phyloP scores from a whole-genome alignment of 2,113 vertebrate genomes.

The Melospiza georgiana region DNA sequence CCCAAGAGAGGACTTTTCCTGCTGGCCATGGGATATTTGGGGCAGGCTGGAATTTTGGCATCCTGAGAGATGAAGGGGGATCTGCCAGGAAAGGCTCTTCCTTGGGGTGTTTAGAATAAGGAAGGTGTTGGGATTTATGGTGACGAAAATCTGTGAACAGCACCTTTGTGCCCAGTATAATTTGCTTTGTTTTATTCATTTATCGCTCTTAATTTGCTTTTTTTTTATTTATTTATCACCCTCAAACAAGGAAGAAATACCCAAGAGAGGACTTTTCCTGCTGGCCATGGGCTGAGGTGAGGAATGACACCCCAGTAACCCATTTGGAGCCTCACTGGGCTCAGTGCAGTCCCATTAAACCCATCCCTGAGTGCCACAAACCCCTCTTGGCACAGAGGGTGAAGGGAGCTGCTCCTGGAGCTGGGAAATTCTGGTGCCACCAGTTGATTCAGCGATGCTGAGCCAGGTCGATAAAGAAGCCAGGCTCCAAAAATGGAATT shows the following conservation, averaged over 20 bases:
- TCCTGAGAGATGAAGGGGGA: background rate
- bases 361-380: background rate
- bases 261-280: background rate
- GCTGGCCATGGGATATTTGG: background rate
- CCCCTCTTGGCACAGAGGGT: accelerated
- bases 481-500: slow-evolving; percentile 2
- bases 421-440: background rate
- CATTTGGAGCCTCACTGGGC: accelerated
- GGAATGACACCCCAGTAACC: background rate
- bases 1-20: no score
- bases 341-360: accelerated
- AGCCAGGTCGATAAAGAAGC: background rate
- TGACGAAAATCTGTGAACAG: accelerated
- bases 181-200: background rate
- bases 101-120: background rate
- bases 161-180: accelerated
- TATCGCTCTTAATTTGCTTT: background rate
- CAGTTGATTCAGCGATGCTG: background rate
- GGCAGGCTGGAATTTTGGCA: background rate
- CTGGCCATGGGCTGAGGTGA: background rate
- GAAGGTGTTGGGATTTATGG: background rate
- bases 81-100: background rate
- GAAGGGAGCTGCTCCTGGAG: background rate
- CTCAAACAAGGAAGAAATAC: background rate
- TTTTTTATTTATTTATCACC: background rate